Percentiles rank a stretch among this genome's conserved stretches.
Conservation (phyloP, 2,113 vertebrate genomes). For the Rhynchomys soricoides region DNA sequence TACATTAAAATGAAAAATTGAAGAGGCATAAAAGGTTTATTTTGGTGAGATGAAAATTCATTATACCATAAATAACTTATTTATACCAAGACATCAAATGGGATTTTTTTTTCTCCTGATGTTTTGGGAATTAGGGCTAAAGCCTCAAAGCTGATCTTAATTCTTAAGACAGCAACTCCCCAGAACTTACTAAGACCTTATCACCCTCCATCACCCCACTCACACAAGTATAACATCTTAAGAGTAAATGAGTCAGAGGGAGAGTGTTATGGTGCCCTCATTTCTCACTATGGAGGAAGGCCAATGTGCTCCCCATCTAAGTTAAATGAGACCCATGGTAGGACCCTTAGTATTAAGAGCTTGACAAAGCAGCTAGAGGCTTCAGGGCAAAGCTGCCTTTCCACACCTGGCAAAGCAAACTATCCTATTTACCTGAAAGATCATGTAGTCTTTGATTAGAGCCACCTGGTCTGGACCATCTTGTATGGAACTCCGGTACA, state of each 20-base stretch:
- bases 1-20: conserved; percentile 59
- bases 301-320: no score
- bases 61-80: conserved; percentile 48
- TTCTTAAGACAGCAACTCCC: neutral
- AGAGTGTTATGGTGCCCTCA: fast-evolving
- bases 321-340: neutral
- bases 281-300: neutral
- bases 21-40: conserved; percentile 40
- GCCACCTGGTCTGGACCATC: neutral
- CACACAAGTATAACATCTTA: neutral
- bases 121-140: conserved; percentile 49
- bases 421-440: neutral
- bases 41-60: conserved; percentile 26
- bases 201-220: neutral
- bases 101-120: neutral
- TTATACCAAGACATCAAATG: conserved; percentile 28
- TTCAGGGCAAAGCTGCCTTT: neutral
- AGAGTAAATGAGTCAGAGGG: neutral
- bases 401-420: neutral
- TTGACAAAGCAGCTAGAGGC: neutral
- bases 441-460: neutral
- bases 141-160: neutral
- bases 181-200: neutral
- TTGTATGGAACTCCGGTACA: neutral
- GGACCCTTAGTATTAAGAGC: neutral